Percentiles rank a stretch among this genome's conserved stretches.
Conservation (phyloP, 1,140 invertebrate genomes). For the Luehdorfia chinensis region DNA sequence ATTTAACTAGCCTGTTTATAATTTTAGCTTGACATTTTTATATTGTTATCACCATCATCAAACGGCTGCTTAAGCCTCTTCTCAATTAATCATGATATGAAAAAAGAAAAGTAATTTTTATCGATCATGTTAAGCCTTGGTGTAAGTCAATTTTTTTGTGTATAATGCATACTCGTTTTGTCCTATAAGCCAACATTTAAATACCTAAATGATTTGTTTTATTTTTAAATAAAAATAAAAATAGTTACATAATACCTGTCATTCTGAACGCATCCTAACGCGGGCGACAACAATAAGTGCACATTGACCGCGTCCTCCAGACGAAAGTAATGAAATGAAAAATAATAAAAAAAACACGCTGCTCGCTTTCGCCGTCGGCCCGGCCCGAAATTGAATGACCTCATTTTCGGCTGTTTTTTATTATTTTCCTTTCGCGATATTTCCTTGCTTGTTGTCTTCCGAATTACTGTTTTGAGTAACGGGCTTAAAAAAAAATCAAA, state of each 20-base stretch:
- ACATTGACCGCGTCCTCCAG: constrained; percentile 52
- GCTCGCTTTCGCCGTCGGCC: constrained; percentile 39
- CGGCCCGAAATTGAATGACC: constrained; percentile 55
- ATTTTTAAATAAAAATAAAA: too few relatives aligned
- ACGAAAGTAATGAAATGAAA: constrained; percentile 50
- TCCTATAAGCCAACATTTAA: too few relatives aligned
- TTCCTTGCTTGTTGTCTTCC: constrained; percentile 30
- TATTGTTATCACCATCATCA: neutral
- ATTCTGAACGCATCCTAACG: constrained; percentile 24
- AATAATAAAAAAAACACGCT: constrained; percentile 26
- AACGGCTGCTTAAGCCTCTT: neutral
- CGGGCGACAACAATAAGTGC: constrained; percentile 35
- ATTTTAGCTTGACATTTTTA: neutral
- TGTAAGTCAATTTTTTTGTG: too few relatives aligned
- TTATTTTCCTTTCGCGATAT: constrained; percentile 29
- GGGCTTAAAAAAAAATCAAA: constrained; percentile 4
- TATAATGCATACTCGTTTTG: too few relatives aligned
- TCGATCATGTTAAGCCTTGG: too few relatives aligned
- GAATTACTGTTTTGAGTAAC: constrained; percentile 16
- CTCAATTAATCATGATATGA: too few relatives aligned
- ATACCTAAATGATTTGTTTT: too few relatives aligned
- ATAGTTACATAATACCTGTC: neutral
- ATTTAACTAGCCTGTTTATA: constrained; percentile 4
- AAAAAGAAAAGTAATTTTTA: too few relatives aligned
- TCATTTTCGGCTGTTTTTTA: constrained; percentile 35